A percentile compares a stretch with the other conserved stretches of the same genome.
These are phyloP conservation scores for Orycteropus afer DNA, from an alignment of 2,113 vertebrate species.

Conservation along the genomic window DNA sequence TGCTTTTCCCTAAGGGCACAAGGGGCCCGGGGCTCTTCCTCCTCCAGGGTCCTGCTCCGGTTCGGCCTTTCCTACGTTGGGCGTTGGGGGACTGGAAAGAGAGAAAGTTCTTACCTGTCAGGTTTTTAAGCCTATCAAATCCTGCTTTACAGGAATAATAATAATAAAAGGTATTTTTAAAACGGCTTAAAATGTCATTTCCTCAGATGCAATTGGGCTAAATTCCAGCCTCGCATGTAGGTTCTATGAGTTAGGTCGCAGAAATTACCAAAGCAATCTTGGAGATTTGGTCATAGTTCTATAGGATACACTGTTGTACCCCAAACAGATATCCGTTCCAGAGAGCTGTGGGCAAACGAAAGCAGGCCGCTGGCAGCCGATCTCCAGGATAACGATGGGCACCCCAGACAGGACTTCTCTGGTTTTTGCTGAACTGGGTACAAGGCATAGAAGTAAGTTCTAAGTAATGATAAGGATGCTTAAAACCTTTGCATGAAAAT, in stretches of 20 bases:
- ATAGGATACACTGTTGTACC: slow-evolving; percentile 60
- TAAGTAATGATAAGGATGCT: slow-evolving; percentile 77
- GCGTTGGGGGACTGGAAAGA: slow-evolving; percentile 80
- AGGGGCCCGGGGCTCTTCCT: slow-evolving; percentile 67
- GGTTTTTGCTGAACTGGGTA: slow-evolving; percentile 74
- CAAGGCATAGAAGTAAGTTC: slow-evolving; percentile 85
- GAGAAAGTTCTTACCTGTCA: slow-evolving; percentile 88
- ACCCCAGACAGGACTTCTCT: slow-evolving; percentile 79
- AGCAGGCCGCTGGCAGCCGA: slow-evolving; percentile 81
- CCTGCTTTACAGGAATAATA: slow-evolving; percentile 24
- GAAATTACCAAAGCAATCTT: slow-evolving; percentile 50
- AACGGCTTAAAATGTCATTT: slow-evolving; percentile 71
- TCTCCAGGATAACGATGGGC: slow-evolving; percentile 76
- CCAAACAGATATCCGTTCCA: slow-evolving; percentile 74
- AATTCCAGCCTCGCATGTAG: slow-evolving; percentile 71
- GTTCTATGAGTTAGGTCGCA: slow-evolving; percentile 74
- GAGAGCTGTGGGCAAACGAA: slow-evolving; percentile 70
- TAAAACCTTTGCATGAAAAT: slow-evolving; percentile 45
- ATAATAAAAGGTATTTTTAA: slow-evolving; percentile 43
- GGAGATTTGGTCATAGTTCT: background rate
- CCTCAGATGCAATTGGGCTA: slow-evolving; percentile 70
- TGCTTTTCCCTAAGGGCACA: slow-evolving; percentile 77
- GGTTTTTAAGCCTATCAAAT: slow-evolving; percentile 79
- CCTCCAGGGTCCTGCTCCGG: slow-evolving; percentile 76
- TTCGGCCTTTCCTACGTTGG: slow-evolving; percentile 72